A percentile compares a stretch with the other conserved stretches of the same genome.
These are phyloP conservation scores for Philaethria dido DNA, from an alignment of 2,888 invertebrate genomes.

Conservation along the genomic window DNA sequence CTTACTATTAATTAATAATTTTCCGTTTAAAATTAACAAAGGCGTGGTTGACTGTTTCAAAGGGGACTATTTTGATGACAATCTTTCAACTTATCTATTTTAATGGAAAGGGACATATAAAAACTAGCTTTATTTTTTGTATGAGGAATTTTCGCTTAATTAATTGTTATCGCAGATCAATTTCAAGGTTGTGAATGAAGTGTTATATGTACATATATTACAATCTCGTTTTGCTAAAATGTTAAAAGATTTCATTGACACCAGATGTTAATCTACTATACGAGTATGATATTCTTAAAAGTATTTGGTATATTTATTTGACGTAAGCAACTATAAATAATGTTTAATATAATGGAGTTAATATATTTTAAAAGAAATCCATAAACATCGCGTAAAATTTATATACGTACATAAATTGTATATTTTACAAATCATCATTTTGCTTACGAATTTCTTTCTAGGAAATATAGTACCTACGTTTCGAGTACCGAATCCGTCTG, in stretches of 20 bases:
- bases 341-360: background rate
- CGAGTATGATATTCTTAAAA: slow-evolving; percentile 19
- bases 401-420: background rate
- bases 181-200: slow-evolving; percentile 36
- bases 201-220: slow-evolving; percentile 34
- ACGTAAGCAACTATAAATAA: background rate
- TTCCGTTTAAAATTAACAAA: slow-evolving; percentile 13
- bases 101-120: slow-evolving; percentile 4
- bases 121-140: slow-evolving; percentile 26
- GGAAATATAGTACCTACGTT: slow-evolving; percentile 12
- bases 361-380: background rate
- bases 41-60: background rate
- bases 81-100: slow-evolving; percentile 13
- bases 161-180: slow-evolving; percentile 27
- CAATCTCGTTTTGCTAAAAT: slow-evolving; percentile 39
- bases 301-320: background rate
- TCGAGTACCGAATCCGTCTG: slow-evolving; percentile 20
- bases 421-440: slow-evolving; percentile 9
- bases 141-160: slow-evolving; percentile 24
- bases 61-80: slow-evolving; percentile 11
- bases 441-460: slow-evolving; percentile 24
- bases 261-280: slow-evolving; percentile 35
- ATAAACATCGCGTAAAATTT: background rate
- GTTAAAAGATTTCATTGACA: slow-evolving; percentile 45
- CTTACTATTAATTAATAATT: slow-evolving; percentile 53